Base-by-base conservation (phyloP, 2,888 invertebrate species). In the Hetaerina titia region DNA sequence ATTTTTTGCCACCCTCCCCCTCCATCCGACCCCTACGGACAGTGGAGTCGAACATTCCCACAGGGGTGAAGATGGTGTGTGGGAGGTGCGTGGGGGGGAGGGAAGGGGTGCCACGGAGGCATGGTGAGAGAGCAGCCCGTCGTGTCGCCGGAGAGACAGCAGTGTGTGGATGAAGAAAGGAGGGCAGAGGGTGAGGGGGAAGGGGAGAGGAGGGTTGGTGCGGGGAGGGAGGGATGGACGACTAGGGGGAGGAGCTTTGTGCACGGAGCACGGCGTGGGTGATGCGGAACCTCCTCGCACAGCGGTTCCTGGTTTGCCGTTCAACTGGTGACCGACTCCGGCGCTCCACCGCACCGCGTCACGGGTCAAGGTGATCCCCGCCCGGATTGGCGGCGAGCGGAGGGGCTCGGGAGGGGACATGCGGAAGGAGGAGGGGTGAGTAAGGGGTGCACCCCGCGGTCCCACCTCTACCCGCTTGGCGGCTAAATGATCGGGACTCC, bases 301-400 rank as follows among this genome's bases (percentile, higher is more conserved):
- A 90, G 90, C 90, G 90, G 90, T 90, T 90, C 90, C 90, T 90
- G 17, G 17, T 45, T 45, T 64, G 90, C 90, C 90, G 90, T 90
- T 90, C 64, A 64, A 90, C 90, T 90, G 90, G 90, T 90, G 90
- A 90, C 90, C 90, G 90, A 90, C 90, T 90, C 64, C 45, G 64
- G 64, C 90, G 90, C 90, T 64, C 25, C 64, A 31, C 64, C 64
- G 64, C 64, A 45, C 90, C 25, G 63, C 92, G 92, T 92, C 92
- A 92, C 92, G 92, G 92, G 92, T 92, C 92, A 92, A 92, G 92
- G 92, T 92, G 90, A 69, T 31, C 31, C 90, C 19, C 56, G 89
- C 25, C 22, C 45, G 90, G 90, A 90, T 90, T 90, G 90, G 90
- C 90, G 56, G 92, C 31, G 69, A n/a, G 22, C 69, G 69, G 56